Evolutionary conservation across 2,888 invertebrate genomes (phyloP), one percentile per base, ranked within the genome.

Genomic region (Agrotis exclamationis): DNA sequence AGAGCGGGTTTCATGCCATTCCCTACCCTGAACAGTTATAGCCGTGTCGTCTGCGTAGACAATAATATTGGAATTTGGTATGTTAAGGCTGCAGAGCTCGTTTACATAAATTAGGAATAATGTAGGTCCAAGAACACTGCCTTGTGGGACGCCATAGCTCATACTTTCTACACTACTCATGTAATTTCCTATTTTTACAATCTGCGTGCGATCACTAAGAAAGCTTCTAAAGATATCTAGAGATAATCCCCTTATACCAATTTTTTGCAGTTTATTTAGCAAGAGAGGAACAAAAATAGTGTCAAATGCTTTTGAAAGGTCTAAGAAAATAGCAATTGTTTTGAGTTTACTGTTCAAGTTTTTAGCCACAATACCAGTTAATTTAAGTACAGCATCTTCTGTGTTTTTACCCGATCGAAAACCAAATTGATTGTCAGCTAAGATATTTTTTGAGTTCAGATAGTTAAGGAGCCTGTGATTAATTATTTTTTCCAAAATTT

Each of bases 391-490:
- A 28, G 28, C 28, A 28, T 28, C 28, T 5, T 28, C 28, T 28
- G 28, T 28, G 28, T 48, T 66, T 58, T 22, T 51, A 1, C 39
- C 58, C 6, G 47, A 47, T 57, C 33, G 47, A 51, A 66, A 65
- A 3, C 65, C 50, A 50, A 18, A 58, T 65, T 65, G 33, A 16
- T 48, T 56, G 2, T 33, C 22, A 1, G 58, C 48, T n/a, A 18
- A 1, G 56, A 13, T 33, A 66, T 51, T 48, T 58, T 66, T 39
- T 66, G 16, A 20, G 57, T 66, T 58, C 20, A 65, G 57, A 20
- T 50, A 57, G 22, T 50, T 50, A 45, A 67, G 28, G 20, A 67
- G 67, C 24, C 45, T n/a, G 18, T 1, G 0, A 60, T 59, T 54
- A 9, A 44, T 54, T 3, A 28, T 28, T 28, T 28, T 28, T 28